A percentile compares a stretch with the other conserved stretches of the same genome.
phyloP scores from a whole-genome alignment of 2,113 vertebrate species.

The Zootoca vivipara region DNA sequence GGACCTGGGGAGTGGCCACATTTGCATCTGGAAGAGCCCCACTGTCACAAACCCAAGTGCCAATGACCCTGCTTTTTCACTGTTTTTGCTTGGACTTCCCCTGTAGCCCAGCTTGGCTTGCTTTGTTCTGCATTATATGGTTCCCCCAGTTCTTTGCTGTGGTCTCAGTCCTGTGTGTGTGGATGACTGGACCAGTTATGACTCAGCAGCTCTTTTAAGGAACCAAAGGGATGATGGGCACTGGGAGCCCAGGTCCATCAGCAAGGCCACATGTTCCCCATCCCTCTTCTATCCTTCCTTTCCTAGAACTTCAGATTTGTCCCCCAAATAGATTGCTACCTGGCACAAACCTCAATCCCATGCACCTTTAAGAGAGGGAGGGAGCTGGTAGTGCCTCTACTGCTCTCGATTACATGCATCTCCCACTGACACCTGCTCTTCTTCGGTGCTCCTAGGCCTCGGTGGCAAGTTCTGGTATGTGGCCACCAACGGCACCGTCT shows the following conservation, averaged over 20 bases:
- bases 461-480: conserved; percentile 91
- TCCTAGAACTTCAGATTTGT: background rate
- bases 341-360: background rate
- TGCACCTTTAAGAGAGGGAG: too few species aligned
- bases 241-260: too few species aligned
- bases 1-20: too few species aligned
- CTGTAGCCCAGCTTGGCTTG: background rate
- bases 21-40: background rate
- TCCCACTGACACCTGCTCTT: background rate
- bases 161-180: background rate
- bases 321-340: background rate
- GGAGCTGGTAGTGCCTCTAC: too few species aligned
- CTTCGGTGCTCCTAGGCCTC: conserved; percentile 73
- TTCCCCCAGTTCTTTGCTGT: background rate
- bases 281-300: background rate
- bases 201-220: too few species aligned
- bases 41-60: background rate
- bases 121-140: background rate
- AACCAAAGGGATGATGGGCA: too few species aligned
- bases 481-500: conserved; percentile 85
- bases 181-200: background rate
- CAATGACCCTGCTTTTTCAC: background rate
- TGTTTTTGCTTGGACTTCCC: background rate
- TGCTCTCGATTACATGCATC: background rate
- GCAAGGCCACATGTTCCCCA: background rate